Evolutionary conservation across 2,888 invertebrate genomes (phyloP).

Genomic region (Tetheella fluctuosa): DNA sequence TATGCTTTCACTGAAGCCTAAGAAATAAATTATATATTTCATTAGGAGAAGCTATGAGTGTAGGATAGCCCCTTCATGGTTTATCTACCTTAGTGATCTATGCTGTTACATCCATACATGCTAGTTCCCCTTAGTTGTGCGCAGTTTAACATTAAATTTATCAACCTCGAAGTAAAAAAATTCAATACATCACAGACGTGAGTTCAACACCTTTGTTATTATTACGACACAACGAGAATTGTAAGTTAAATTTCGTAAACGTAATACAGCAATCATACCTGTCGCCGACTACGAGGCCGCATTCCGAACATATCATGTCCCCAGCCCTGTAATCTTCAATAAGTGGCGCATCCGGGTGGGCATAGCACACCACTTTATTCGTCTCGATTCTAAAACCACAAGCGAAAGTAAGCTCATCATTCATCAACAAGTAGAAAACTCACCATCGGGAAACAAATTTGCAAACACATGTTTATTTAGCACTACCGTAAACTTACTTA

Average conservation of each 20-base stretch:
- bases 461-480: constrained; percentile 35
- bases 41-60: neutral
- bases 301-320: constrained; percentile 99
- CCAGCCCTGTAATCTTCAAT: constrained; percentile 99
- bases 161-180: constrained; percentile 55
- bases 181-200: constrained; percentile 49
- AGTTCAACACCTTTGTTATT: constrained; percentile 47
- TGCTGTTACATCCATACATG: constrained; percentile 20
- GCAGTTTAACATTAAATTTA: constrained; percentile 18
- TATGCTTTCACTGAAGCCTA: too few species aligned
- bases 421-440: constrained; percentile 68
- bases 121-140: constrained; percentile 28
- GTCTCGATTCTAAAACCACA: constrained; percentile 85
- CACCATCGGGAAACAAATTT: constrained; percentile 45
- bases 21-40: too few species aligned
- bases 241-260: constrained; percentile 61
- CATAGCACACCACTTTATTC: constrained; percentile 94
- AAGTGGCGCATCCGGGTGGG: constrained; percentile 97
- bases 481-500: constrained; percentile 55
- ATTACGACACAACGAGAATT: constrained; percentile 46
- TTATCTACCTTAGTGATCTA: constrained; percentile 25
- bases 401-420: constrained; percentile 63
- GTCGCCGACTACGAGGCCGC: constrained; percentile 99
- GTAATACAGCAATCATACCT: constrained; percentile 85
- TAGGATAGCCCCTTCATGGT: constrained; percentile 19